Evolutionary conservation across 2,797 vertebrate species (phyloP).

Genomic region (Anniella stebbinsi): DNA sequence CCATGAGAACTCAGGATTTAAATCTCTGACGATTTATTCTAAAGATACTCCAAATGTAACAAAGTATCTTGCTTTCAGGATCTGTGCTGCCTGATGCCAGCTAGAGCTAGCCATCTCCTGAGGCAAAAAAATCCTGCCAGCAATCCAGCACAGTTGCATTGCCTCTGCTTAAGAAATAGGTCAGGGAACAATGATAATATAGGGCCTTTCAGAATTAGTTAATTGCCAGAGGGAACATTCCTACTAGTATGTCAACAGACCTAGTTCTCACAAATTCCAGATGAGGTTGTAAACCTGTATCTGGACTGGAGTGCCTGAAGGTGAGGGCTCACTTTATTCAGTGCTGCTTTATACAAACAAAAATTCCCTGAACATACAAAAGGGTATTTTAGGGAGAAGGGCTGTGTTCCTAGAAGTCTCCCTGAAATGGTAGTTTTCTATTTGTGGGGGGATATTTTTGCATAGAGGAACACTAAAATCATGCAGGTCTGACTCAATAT

Average conservation of each 20-base stretch:
- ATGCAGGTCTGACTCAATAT: neutral
- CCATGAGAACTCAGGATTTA: neutral
- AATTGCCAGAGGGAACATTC: too few species aligned
- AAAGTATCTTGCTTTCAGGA: too few species aligned
- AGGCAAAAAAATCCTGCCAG: neutral
- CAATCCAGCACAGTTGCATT: neutral
- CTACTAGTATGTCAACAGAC: too few species aligned
- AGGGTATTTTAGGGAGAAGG: neutral
- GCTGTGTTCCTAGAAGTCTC: neutral
- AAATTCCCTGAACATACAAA: neutral
- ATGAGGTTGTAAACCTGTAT: too few species aligned
- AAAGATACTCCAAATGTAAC: neutral
- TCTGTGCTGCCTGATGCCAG: neutral
- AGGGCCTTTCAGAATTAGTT: neutral
- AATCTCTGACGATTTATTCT: neutral
- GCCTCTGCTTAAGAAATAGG: neutral
- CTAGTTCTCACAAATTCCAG: too few species aligned
- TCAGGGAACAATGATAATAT: neutral
- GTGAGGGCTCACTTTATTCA: neutral
- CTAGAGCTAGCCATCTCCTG: neutral
- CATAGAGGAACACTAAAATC: neutral
- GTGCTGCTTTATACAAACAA: neutral
- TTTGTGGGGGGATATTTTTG: neutral
- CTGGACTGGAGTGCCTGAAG: neutral
- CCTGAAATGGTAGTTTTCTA: neutral